Evolutionary conservation across 1,140 invertebrate genomes (phyloP), one percentile per base, ranked within the genome.

Genomic region (Alviniconcha marisindica): DNA sequence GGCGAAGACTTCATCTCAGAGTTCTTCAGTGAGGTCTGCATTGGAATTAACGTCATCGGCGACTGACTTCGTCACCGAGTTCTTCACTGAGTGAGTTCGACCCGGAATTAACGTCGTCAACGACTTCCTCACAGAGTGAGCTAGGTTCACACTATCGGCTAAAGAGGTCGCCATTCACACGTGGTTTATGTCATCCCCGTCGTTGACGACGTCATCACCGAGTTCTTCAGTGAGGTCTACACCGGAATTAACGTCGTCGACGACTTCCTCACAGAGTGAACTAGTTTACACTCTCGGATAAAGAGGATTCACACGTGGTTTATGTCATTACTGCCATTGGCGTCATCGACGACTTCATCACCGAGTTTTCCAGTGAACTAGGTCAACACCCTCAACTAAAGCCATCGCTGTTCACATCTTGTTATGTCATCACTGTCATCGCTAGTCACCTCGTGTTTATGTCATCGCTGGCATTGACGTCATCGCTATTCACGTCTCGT

Each of bases 191-290:
- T n/a, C n/a, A n/a, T n/a, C n/a, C n/a, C 84, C 2, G 91, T 92
- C 73, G 83, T 92, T 44, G 85, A 89, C 4, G 91, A 92, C 54
- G 92, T 92, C 56, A 86, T 92, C 28, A 88, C 88, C 7, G 90
- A 92, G 73, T 92, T 92, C 81, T 92, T 92, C 84, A 91, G 90
- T 63, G 88, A 92, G 81, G 87, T 92, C 18, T 92, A 92, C 83
- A 92, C 71, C 42, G 21, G 12, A 31, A 24, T 10, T 44, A n/a
- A 44, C 42, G 2, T 74, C 71, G 21, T 15, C 10, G 28, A 71
- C 36, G 28, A 15, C 12, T 12, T 31, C n/a, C 28, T 15, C 28
- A 14, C 1, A 28, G 36, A 15, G 12, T 14, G 12, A 5, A 42
- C 24, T 12, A 21, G 87, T 92, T 14, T 92, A 92, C 83, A 92